phyloP scores from a whole-genome alignment of 2,797 vertebrate species.

The Helicolenus hilgendorfi region DNA sequence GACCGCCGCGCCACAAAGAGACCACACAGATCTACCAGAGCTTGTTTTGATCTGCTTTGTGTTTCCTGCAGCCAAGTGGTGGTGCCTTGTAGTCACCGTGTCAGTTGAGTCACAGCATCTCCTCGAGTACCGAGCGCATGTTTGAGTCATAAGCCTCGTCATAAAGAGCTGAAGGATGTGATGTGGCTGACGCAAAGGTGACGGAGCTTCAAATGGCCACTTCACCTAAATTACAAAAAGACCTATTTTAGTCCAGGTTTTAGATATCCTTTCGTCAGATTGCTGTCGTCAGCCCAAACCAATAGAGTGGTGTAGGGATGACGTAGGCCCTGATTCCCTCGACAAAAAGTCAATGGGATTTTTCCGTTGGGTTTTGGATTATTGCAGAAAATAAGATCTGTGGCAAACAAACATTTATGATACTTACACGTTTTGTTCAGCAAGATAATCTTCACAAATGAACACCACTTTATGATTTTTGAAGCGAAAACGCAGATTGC shows the following conservation, averaged over 20 bases:
- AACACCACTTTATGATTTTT: neutral
- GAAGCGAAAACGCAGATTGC: rapidly evolving
- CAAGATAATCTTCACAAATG: neutral
- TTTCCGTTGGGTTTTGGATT: neutral
- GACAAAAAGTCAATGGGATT: too few relatives aligned
- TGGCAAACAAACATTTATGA: neutral
- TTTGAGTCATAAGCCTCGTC: constrained; percentile 27
- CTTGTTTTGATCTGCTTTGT: constrained; percentile 65
- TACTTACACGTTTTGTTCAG: neutral
- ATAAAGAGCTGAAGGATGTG: constrained; percentile 17
- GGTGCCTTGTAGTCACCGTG: constrained; percentile 39
- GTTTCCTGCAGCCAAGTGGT: constrained; percentile 73
- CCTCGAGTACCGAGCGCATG: constrained; percentile 2
- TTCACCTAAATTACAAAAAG: neutral
- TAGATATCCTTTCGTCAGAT: neutral
- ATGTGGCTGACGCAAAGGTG: constrained; percentile 16
- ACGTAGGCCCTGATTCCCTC: rapidly evolving
- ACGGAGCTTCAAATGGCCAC: neutral
- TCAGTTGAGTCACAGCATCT: constrained; percentile 60
- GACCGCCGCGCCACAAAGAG: constrained; percentile 63
- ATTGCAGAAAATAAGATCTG: neutral
- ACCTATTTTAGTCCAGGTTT: rapidly evolving
- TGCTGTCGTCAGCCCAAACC: constrained; percentile 7
- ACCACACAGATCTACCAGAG: constrained; percentile 56
- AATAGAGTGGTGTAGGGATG: neutral